These are phyloP conservation scores for Seriola rivoliana DNA, from an alignment of 2,113 vertebrate species.

Conservation along the genomic window DNA sequence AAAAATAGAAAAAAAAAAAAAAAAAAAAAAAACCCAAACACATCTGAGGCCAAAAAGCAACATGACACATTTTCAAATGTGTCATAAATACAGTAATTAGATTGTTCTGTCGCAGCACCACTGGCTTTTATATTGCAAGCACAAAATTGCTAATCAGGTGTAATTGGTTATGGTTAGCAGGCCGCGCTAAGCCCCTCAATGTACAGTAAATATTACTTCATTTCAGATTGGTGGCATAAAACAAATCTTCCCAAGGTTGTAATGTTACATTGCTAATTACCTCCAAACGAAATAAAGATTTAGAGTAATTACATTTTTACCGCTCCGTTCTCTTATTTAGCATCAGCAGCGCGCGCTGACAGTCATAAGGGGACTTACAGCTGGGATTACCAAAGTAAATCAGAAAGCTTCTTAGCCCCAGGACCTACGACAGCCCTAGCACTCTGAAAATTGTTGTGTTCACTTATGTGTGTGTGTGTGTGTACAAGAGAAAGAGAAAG, in stretches of 20 bases:
- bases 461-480: slow-evolving; percentile 15
- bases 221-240: slow-evolving; percentile 20
- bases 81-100: background rate
- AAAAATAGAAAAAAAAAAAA: background rate
- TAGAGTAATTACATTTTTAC: slow-evolving; percentile 74
- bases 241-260: slow-evolving; percentile 46
- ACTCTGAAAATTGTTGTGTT: slow-evolving; percentile 34
- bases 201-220: slow-evolving; percentile 56
- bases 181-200: slow-evolving; percentile 12
- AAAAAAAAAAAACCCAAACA: background rate
- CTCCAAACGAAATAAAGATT: slow-evolving; percentile 73
- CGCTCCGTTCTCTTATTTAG: slow-evolving; percentile 50
- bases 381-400: slow-evolving; percentile 79
- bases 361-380: slow-evolving; percentile 69
- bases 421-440: slow-evolving; percentile 56
- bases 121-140: slow-evolving; percentile 14
- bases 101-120: background rate
- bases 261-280: slow-evolving; percentile 70
- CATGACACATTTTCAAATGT: background rate
- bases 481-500: no score
- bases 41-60: background rate
- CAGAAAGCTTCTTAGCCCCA: slow-evolving; percentile 78
- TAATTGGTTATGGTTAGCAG: slow-evolving; percentile 42
- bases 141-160: slow-evolving; percentile 21
- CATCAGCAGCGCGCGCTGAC: slow-evolving; percentile 51